phyloP scores from a whole-genome alignment of 2,113 vertebrate genomes.

The Baryphthengus martii region DNA sequence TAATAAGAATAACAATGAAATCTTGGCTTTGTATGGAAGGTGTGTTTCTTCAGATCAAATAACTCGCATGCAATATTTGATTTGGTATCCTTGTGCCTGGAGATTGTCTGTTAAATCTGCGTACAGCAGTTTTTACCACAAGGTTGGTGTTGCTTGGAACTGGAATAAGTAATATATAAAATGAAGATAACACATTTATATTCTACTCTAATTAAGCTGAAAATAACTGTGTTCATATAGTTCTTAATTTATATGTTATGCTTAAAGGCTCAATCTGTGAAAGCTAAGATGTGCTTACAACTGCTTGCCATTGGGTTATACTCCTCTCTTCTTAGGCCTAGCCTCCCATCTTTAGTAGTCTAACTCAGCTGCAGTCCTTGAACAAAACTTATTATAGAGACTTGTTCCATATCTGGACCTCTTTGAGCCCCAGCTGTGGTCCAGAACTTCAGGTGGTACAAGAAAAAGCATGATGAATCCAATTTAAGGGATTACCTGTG shows the following conservation, averaged over 20 bases:
- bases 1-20: not conserved
- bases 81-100: not conserved
- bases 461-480: not conserved
- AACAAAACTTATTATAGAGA: not conserved
- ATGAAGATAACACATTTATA: not conserved
- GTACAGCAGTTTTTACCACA: not conserved
- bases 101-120: not conserved
- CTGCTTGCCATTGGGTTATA: not conserved
- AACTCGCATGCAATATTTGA: not conserved
- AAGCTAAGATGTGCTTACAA: not conserved
- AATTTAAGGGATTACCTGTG: not conserved
- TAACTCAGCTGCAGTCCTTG: not conserved
- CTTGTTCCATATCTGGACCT: not conserved
- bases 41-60: not conserved
- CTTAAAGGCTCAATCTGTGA: not conserved
- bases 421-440: not conserved
- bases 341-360: not conserved
- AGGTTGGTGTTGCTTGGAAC: fast-evolving
- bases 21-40: not conserved
- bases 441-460: not conserved
- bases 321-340: not conserved
- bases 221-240: not conserved
- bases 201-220: not conserved
- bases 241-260: not conserved
- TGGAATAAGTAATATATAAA: not conserved